phyloP scores from a whole-genome alignment of 2,113 vertebrate genomes.

The Ornithorhynchus anatinus region DNA sequence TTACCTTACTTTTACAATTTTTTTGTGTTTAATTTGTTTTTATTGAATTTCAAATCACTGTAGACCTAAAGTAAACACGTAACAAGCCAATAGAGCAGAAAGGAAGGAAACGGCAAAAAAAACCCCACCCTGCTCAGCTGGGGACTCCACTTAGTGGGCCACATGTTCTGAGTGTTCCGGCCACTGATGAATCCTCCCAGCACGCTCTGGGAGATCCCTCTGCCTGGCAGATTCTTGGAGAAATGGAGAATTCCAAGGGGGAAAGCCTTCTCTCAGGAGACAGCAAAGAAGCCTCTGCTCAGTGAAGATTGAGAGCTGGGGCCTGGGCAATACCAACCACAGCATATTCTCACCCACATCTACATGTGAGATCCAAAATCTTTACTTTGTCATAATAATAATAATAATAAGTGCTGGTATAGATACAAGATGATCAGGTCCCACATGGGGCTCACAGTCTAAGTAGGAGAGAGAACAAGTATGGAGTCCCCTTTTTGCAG shows the following conservation, averaged over 20 bases:
- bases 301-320: too few relatives aligned
- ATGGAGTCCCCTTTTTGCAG: too few relatives aligned
- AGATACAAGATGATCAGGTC: too few relatives aligned
- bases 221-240: slow-evolving; percentile 32
- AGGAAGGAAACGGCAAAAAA: slow-evolving; percentile 43
- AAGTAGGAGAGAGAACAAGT: too few relatives aligned
- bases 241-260: not conserved
- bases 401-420: too few relatives aligned
- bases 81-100: slow-evolving; percentile 60
- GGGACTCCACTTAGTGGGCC: slow-evolving; percentile 53
- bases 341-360: too few relatives aligned
- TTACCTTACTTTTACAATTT: slow-evolving; percentile 15
- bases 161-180: slow-evolving; percentile 38
- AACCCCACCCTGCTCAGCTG: slow-evolving; percentile 47
- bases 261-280: not conserved
- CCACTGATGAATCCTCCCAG: slow-evolving; percentile 53
- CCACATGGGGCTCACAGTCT: too few relatives aligned
- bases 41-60: slow-evolving; percentile 58
- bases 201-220: slow-evolving; percentile 37
- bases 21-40: slow-evolving; percentile 54
- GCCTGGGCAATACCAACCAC: too few relatives aligned
- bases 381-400: too few relatives aligned
- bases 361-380: too few relatives aligned
- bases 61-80: slow-evolving; percentile 56
- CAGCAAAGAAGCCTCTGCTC: too few relatives aligned